Conservation (phyloP, 2,888 invertebrate genomes). For the Spodoptera littoralis region DNA sequence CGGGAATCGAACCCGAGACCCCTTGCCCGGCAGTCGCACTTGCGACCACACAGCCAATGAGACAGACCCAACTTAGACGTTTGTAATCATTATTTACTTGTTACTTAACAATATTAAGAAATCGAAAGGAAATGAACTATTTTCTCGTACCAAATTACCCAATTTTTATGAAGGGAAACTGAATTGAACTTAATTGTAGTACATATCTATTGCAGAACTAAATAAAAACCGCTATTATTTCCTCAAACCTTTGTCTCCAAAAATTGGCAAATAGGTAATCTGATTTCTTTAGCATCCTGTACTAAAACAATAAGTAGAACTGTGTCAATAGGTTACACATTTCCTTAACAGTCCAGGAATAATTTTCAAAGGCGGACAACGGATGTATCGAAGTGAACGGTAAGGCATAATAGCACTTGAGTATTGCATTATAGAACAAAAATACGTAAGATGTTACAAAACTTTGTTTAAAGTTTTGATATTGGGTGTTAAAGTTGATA, state of each 20-base stretch:
- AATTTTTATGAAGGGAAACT: too few species aligned
- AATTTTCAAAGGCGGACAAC: slow-evolving; percentile 50
- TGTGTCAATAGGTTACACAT: slow-evolving; percentile 41
- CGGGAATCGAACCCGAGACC: too few species aligned
- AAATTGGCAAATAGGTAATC: slow-evolving; percentile 12
- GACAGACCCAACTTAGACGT: too few species aligned
- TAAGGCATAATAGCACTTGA: slow-evolving; percentile 29
- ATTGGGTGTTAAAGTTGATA: background rate
- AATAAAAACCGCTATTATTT: too few species aligned
- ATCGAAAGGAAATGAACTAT: too few species aligned
- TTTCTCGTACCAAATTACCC: too few species aligned
- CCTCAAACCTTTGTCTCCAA: background rate
- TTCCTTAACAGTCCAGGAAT: slow-evolving; percentile 25
- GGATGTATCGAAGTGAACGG: slow-evolving; percentile 47
- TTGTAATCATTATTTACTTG: too few species aligned
- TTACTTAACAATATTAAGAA: too few species aligned
- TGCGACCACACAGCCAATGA: too few species aligned
- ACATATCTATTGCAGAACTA: too few species aligned
- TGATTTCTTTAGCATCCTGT: slow-evolving; percentile 6
- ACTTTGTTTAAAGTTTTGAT: slow-evolving; percentile 8
- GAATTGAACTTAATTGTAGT: too few species aligned
- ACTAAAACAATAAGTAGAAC: slow-evolving; percentile 12
- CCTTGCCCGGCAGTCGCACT: too few species aligned
- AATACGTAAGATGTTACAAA: slow-evolving; percentile 1
- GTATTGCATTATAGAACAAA: slow-evolving; percentile 20